These are phyloP conservation scores for Paracentrotus lividus DNA, from an alignment of 53 echinoderm and acorn worm species.

Conservation along the genomic window DNA sequence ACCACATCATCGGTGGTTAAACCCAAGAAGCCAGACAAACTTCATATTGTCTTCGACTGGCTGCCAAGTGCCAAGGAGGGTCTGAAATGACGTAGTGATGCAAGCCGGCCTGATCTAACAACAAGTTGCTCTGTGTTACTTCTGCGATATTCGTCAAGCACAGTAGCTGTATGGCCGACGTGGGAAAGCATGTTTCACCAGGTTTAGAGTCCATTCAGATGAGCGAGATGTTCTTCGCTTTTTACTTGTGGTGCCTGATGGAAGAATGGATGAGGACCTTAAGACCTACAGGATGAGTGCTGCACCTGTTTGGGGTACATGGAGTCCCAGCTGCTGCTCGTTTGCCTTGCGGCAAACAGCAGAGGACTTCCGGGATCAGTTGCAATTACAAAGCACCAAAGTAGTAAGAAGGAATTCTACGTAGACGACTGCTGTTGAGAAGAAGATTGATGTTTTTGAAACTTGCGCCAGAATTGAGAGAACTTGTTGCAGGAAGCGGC, in stretches of 20 bases:
- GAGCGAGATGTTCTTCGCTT: conserved; percentile 72
- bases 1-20: conserved; percentile 70
- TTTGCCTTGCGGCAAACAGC: conserved; percentile 74
- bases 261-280: conserved; percentile 49
- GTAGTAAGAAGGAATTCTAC: no score
- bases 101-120: conserved; percentile 86
- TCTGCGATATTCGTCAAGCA: conserved; percentile 70
- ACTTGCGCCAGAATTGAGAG: conserved; percentile 47
- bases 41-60: not conserved
- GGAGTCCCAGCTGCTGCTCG: conserved; percentile 68
- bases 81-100: conserved; percentile 71
- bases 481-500: conserved; percentile 65
- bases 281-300: conserved; percentile 72
- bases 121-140: conserved; percentile 74
- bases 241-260: conserved; percentile 82
- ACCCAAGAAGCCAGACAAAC: conserved; percentile 57
- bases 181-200: no score
- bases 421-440: conserved; percentile 83
- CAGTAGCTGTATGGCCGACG: conserved; percentile 76
- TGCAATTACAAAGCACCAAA: conserved; percentile 47
- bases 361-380: conserved; percentile 13
- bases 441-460: conserved; percentile 68
- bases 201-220: conserved; percentile 26
- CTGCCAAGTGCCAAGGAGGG: conserved; percentile 59
- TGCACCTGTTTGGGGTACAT: conserved; percentile 72